phyloP scores from a whole-genome alignment of 2,888 invertebrate genomes.

The Doris montereyensis region DNA sequence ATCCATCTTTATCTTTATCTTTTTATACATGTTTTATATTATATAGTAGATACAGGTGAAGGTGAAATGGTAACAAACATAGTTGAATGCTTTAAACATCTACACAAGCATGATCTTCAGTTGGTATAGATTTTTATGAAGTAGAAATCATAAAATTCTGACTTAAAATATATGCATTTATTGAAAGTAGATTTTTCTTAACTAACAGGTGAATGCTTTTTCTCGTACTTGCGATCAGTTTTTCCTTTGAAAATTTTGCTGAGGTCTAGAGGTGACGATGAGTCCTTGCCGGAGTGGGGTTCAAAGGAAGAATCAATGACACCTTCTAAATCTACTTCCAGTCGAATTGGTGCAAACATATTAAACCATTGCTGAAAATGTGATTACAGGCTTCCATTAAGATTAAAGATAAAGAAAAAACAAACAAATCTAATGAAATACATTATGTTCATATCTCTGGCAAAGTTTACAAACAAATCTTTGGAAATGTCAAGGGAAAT shows the following conservation, averaged over 20 bases:
- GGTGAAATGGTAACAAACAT: too few species aligned
- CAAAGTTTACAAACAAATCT: background rate
- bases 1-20: too few species aligned
- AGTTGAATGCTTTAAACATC: too few species aligned
- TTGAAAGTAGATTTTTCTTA: too few species aligned
- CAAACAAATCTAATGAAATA: background rate
- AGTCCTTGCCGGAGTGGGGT: constrained; percentile 30
- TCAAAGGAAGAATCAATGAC: constrained; percentile 29
- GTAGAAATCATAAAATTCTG: too few species aligned
- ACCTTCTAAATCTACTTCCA: constrained; percentile 59
- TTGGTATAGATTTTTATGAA: too few species aligned
- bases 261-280: constrained; percentile 57
- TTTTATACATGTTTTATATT: too few species aligned
- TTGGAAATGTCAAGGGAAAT: background rate
- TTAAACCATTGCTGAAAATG: constrained; percentile 69
- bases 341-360: constrained; percentile 63
- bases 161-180: too few species aligned
- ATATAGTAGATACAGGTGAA: too few species aligned
- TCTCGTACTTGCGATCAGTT: constrained; percentile 65
- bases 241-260: constrained; percentile 68
- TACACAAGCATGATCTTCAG: too few species aligned
- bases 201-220: too few species aligned
- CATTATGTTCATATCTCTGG: background rate
- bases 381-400: background rate
- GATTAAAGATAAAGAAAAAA: too few species aligned